Conservation (phyloP, 2,888 invertebrate species). For the Xanthia togata region DNA sequence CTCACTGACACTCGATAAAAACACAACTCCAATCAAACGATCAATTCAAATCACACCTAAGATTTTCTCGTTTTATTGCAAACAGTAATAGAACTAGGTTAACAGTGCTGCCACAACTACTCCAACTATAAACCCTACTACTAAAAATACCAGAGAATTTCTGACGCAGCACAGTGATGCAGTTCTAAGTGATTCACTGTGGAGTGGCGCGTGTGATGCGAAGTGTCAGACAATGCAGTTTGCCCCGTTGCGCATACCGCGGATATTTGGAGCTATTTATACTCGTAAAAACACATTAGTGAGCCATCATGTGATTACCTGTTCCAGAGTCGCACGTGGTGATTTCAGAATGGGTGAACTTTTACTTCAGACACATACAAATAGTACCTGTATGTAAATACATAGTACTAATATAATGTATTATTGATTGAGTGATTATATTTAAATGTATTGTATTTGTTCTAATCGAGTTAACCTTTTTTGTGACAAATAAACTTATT, state of each 20-base stretch:
- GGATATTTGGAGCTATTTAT: slow-evolving; percentile 56
- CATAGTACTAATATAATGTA: background rate
- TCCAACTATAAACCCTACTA: slow-evolving; percentile 20
- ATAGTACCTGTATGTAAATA: background rate
- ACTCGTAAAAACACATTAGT: slow-evolving; percentile 49
- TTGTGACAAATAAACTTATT: no score
- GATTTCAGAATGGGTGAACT: background rate
- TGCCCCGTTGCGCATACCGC: slow-evolving; percentile 45
- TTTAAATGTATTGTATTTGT: no score
- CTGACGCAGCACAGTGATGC: slow-evolving; percentile 24
- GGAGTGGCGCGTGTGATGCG: slow-evolving; percentile 16
- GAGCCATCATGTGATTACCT: slow-evolving; percentile 56
- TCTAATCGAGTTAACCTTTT: no score
- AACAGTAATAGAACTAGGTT: slow-evolving; percentile 39
- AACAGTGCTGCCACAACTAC: slow-evolving; percentile 19
- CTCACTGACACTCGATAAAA: background rate
- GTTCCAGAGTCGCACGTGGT: slow-evolving; percentile 28
- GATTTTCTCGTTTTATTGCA: background rate
- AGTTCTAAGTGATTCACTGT: slow-evolving; percentile 51
- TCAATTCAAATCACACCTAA: background rate
- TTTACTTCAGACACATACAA: background rate
- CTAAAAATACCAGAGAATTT: slow-evolving; percentile 38
- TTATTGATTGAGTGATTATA: background rate
- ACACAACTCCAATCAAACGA: background rate
- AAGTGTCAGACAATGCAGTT: slow-evolving; percentile 62